Evolutionary conservation across 2,113 vertebrate species (phyloP), one percentile per base, ranked within the genome.

Genomic region (Spermophilus dauricus): DNA sequence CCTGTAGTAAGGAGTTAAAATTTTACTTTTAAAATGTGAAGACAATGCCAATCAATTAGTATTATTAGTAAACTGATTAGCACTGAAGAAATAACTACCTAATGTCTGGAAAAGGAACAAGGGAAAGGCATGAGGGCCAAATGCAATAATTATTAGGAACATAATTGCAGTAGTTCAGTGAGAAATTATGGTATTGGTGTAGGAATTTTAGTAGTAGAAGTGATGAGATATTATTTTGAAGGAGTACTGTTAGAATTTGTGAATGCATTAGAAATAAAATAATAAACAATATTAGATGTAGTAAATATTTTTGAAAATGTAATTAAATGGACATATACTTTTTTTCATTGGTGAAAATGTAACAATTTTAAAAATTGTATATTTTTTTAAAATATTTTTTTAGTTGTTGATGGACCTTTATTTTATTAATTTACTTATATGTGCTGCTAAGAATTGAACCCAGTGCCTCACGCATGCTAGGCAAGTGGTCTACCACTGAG

Each of bases 251-350:
- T 93, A 73, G 72, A 95, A 93, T 92, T 86, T 77, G 51, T 94
- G 39, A 89, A 82, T 91, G 28, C 18, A 24, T 96, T 95, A 82
- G 30, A 95, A 97, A 81, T 94, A 8, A 26, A 61, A 70, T 95
- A 48, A 95, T 51, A 51, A 51, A 30, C 26, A 94, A 11, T 86
- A 86, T 63, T 63, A 89, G 37, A 34, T 26, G 77, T 76, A 86
- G 30, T 91, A 69, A 88, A 90, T 7, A 42, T 93, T 75, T 90
- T 97, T 81, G 8, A 85, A 96, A 32, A 70, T 61, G 76, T 48
- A 75, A 87, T 89, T 97, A 70, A 85, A 28, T 48, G 30, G 2
- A 73, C 37, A 37, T 63, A 17, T 8, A 24, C 30, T 51, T 92
- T 30, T 73, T 67, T 11, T 2, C 26, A 51, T 51, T 89, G 63